These are phyloP conservation scores for Oophaga sylvatica DNA, from an alignment of 2,797 vertebrate genomes.

Conservation along the genomic window DNA sequence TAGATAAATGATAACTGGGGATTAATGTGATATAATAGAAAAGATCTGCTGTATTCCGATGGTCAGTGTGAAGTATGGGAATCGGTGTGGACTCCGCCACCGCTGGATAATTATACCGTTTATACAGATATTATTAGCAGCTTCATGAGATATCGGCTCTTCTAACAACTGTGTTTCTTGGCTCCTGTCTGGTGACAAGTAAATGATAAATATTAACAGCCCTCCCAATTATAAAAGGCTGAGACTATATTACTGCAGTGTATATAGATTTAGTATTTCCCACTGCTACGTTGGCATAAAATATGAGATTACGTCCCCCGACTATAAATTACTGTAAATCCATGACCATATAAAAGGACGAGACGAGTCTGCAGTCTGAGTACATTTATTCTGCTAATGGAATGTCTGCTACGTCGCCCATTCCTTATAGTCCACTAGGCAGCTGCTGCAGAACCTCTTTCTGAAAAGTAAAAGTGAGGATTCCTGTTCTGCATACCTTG, in stretches of 20 bases:
- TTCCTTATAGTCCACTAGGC: not conserved
- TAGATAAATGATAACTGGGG: not conserved
- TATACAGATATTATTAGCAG: not conserved
- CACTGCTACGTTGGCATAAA: not conserved
- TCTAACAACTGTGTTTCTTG: slow-evolving; percentile 4
- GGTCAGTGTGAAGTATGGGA: not conserved
- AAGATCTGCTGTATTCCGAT: not conserved
- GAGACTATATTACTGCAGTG: not conserved
- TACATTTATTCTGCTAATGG: no score
- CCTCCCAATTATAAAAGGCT: not conserved
- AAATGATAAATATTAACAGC: not conserved
- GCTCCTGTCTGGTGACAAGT: not conserved
- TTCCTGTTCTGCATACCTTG: not conserved
- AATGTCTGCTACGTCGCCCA: no score
- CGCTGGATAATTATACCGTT: not conserved
- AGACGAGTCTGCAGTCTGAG: no score
- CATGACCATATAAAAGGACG: not conserved
- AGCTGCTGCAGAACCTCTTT: not conserved
- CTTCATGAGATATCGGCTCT: not conserved
- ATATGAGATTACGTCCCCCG: not conserved
- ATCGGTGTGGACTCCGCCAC: not conserved
- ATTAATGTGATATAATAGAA: not conserved
- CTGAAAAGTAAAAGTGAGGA: not conserved
- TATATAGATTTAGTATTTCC: not conserved
- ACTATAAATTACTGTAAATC: not conserved